phyloP scores from a whole-genome alignment of 2,113 vertebrate species.

The Thamnophis sirtalis region DNA sequence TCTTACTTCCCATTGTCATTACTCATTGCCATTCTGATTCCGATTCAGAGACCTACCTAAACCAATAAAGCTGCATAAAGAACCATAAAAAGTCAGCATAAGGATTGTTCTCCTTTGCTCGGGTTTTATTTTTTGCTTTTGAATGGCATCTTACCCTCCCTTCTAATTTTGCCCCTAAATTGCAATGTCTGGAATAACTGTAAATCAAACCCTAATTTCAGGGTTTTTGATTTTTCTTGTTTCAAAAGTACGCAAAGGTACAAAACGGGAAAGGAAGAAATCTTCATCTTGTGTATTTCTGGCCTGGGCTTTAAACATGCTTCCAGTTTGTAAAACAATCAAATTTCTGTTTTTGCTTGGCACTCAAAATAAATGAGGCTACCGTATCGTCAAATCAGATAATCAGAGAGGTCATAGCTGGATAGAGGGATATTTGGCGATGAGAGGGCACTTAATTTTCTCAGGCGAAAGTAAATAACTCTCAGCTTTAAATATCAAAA shows the following conservation, averaged over 20 bases:
- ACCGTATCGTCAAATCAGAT: neutral
- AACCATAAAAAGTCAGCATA: neutral
- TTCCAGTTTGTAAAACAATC: neutral
- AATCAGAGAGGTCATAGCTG: neutral
- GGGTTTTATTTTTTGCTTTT: neutral
- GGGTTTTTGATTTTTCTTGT: neutral
- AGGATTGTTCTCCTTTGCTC: neutral
- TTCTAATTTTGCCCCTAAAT: neutral
- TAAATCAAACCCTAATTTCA: slow-evolving; percentile 1
- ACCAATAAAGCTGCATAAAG: neutral
- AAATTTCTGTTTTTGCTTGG: neutral
- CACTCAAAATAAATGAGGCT: neutral
- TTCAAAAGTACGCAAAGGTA: neutral
- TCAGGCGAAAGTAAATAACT: neutral
- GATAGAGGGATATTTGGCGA: neutral
- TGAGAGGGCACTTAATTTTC: neutral
- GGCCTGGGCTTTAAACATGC: neutral
- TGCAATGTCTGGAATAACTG: neutral
- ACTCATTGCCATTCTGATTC: neutral
- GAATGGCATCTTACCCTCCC: neutral
- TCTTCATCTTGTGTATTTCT: slow-evolving; percentile 25
- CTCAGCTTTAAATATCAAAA: slow-evolving; percentile 10
- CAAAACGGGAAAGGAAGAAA: neutral
- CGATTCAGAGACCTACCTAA: neutral
- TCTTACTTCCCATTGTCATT: neutral